Evolutionary conservation across 1,140 invertebrate genomes (phyloP).

Genomic region (Oryzaephilus surinamensis): DNA sequence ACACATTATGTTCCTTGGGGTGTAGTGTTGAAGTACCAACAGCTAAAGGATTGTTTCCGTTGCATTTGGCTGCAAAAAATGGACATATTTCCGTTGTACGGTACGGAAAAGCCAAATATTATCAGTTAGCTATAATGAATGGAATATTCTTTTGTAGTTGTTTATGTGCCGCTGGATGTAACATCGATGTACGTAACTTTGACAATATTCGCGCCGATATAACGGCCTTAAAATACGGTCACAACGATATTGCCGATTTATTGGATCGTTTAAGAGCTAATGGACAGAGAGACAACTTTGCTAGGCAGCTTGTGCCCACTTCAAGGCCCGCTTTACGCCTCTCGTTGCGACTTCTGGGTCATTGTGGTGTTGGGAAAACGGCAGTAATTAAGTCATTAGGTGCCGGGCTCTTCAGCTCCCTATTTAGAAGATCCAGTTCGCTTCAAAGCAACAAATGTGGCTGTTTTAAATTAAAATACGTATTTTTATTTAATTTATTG

Average conservation of each 20-base stretch:
- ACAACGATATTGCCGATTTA: conserved; percentile 62
- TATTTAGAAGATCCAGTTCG: conserved; percentile 48
- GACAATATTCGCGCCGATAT: conserved; percentile 74
- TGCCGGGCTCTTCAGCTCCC: conserved; percentile 53
- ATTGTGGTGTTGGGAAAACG: conserved; percentile 67
- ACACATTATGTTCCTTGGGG: conserved; percentile 63
- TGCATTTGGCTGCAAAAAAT: conserved; percentile 64
- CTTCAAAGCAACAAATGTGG: conserved; percentile 36
- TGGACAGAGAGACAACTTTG: conserved; percentile 49
- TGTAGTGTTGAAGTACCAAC: conserved; percentile 62
- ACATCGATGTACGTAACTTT: conserved; percentile 54
- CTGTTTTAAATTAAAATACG: conserved; percentile 12
- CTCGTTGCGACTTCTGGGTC: conserved; percentile 67
- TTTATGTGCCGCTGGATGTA: conserved; percentile 62
- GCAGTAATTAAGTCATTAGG: conserved; percentile 62
- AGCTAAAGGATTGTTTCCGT: conserved; percentile 54
- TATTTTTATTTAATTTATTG: neutral
- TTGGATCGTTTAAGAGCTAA: conserved; percentile 52
- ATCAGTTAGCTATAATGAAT: too few relatives aligned
- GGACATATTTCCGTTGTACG: conserved; percentile 67
- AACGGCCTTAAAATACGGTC: conserved; percentile 68
- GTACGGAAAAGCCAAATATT: conserved; percentile 22
- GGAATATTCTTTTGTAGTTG: conserved; percentile 41
- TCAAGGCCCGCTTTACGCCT: conserved; percentile 53
- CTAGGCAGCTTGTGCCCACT: conserved; percentile 58